These are phyloP conservation scores for Beroe forskalii DNA, from an alignment of 37 sponge, comb jelly and placozoan genomes.

Conservation along the genomic window DNA sequence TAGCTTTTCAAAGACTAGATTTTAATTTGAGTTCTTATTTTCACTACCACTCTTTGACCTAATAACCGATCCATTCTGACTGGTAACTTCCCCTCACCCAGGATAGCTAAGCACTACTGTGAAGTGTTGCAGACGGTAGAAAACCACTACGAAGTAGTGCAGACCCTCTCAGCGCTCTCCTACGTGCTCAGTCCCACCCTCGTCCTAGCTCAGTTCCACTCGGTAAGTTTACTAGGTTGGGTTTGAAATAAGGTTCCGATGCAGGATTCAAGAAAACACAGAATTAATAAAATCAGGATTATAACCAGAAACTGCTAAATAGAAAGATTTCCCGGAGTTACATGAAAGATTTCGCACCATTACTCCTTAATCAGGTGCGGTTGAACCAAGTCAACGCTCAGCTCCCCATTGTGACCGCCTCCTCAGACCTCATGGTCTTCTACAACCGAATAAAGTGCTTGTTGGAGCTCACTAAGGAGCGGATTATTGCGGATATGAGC, in stretches of 20 bases:
- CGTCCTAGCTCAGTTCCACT: slow-evolving; percentile 38
- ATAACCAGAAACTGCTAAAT: no score
- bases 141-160: neutral
- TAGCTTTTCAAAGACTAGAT: no score
- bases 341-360: no score
- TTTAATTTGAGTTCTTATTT: no score
- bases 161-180: neutral
- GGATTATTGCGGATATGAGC: neutral
- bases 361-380: slow-evolving; percentile 40
- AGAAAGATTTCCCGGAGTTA: no score
- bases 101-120: slow-evolving; percentile 46
- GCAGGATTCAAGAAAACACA: no score
- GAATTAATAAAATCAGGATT: no score
- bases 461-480: neutral
- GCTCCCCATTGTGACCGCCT: slow-evolving; percentile 2
- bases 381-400: neutral
- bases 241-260: neutral
- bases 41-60: no score
- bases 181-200: slow-evolving; percentile 49
- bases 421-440: slow-evolving; percentile 39
- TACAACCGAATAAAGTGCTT: neutral
- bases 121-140: neutral
- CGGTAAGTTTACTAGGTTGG: neutral
- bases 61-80: no score
- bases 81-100: neutral